Base-by-base conservation (phyloP, 2,113 vertebrate species). In the Platysternon megacephalum region DNA sequence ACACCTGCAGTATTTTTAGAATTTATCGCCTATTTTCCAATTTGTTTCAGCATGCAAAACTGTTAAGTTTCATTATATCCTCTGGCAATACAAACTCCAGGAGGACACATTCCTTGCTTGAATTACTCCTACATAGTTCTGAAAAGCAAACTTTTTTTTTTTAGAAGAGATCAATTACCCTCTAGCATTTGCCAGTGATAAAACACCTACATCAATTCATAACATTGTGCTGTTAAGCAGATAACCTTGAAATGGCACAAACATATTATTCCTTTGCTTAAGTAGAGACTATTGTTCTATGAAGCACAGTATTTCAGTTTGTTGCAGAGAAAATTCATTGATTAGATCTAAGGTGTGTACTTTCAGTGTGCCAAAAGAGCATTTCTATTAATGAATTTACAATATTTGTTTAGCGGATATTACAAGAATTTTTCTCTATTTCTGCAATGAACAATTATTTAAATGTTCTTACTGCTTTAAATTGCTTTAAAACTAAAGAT, bases 41-140 rank as follows among this genome's bases (percentile, higher is more conserved):
- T 97, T 96, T 97, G 90, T 82, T 97, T 93, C 94, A 96, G 90
- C 65, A 93, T 85, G 92, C 85, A 93, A 85, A 95, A 94, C 90
- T 95, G 82, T 84, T 48, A 84, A 91, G 56, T 88, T 96, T 94
- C 94, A 90, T 93, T 97, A 90, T 96, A 79, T 96, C 96, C 80
- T 85, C 96, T 91, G 96, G 97, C 95, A 97, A 95, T 94, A 95
- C 82, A 95, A 95, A 95, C 86, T 95, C 88, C 89, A 97, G 86
- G 74, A 96, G 86, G 93, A 98, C 97, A 93, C 90, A 97, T 97
- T 96, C 91, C 95, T 95, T 88, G 93, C 91, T 91, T 97, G 95
- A 97, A 96, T 95, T 97, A 97, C 93, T 96, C 96, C 96, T 91
- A 92, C 95, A 91, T 89, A 97, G 91, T 92, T 97, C 85, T 95